These are phyloP conservation scores for Piscicola geometra DNA, from an alignment of 2,888 invertebrate genomes.

Conservation along the genomic window DNA sequence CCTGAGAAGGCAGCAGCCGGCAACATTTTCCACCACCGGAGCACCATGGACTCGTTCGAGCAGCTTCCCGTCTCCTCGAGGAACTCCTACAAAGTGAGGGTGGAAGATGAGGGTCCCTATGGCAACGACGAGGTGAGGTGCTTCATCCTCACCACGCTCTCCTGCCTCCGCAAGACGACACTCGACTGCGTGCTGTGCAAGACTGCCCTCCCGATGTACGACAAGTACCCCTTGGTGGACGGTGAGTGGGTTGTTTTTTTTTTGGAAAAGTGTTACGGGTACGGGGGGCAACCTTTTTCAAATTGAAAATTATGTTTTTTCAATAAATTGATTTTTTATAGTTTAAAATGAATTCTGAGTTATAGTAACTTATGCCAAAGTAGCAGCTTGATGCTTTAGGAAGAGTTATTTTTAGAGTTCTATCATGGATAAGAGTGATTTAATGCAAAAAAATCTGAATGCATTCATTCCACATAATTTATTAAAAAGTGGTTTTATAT, in stretches of 20 bases:
- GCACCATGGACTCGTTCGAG: conserved; percentile 76
- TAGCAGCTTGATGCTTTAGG: background rate
- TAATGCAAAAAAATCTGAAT: too few relatives aligned
- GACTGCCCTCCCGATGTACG: conserved; percentile 83
- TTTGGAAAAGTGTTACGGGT: too few relatives aligned
- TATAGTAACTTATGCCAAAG: too few relatives aligned
- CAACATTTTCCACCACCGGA: conserved; percentile 79
- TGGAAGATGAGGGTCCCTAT: conserved; percentile 96
- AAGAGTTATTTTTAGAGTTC: too few relatives aligned
- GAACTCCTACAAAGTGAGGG: conserved; percentile 98
- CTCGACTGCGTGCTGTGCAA: conserved; percentile 75
- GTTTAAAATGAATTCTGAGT: too few relatives aligned
- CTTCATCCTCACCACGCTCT: conserved; percentile 88
- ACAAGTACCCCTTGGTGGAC: conserved; percentile 88
- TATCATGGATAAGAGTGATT: too few relatives aligned
- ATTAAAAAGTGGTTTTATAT: too few relatives aligned
- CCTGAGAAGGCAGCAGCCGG: conserved; percentile 60
- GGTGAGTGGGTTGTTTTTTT: conserved; percentile 56
- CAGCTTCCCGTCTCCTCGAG: conserved; percentile 83
- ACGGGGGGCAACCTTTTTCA: too few relatives aligned
- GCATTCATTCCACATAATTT: too few relatives aligned
- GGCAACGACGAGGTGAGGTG: conserved; percentile 91
- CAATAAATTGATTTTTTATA: too few relatives aligned
- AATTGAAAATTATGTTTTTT: too few relatives aligned
- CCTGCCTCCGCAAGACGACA: conserved; percentile 75